Percentiles rank a stretch among this genome's conserved stretches.
Evolutionary conservation across 1,140 invertebrate genomes (phyloP).

Genomic region (Pseudoatta argentina): DNA sequence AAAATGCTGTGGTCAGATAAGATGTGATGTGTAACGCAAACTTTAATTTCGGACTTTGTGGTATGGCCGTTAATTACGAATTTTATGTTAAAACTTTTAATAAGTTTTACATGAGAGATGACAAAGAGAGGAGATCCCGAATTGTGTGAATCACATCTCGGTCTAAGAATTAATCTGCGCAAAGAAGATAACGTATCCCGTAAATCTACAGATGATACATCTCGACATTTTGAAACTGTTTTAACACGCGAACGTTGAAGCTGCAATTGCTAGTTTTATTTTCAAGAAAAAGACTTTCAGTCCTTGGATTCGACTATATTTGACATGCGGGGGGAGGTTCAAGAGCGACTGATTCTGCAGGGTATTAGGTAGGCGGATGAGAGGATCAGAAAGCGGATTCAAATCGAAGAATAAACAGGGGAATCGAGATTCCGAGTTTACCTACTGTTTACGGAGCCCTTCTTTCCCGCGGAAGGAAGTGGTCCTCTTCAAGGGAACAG

Average conservation of each 20-base stretch:
- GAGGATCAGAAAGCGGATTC: conserved; percentile 60
- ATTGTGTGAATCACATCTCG: background rate
- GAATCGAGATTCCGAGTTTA: conserved; percentile 52
- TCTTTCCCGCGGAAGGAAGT: conserved; percentile 27
- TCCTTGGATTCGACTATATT: conserved; percentile 33
- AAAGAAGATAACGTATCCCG: background rate
- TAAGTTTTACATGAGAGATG: background rate
- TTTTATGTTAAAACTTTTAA: conserved; percentile 4
- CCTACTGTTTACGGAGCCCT: conserved; percentile 49
- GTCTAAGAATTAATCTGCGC: background rate
- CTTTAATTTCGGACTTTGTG: background rate
- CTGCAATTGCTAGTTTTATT: conserved; percentile 32
- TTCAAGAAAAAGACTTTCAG: conserved; percentile 9
- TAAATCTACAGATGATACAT: background rate
- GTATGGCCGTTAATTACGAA: background rate
- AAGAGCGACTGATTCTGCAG: conserved; percentile 20
- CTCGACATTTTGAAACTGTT: background rate
- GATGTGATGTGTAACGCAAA: background rate
- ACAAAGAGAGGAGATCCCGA: background rate
- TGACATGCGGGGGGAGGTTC: conserved; percentile 1
- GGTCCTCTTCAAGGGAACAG: conserved; percentile 17
- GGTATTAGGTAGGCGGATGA: conserved; percentile 24
- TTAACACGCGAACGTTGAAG: background rate
- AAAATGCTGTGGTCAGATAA: background rate
- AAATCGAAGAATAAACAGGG: conserved; percentile 58